Percentiles rank a stretch among this genome's conserved stretches.
Evolutionary conservation across 1,140 invertebrate genomes (phyloP).

Genomic region (Drosophila lini): DNA sequence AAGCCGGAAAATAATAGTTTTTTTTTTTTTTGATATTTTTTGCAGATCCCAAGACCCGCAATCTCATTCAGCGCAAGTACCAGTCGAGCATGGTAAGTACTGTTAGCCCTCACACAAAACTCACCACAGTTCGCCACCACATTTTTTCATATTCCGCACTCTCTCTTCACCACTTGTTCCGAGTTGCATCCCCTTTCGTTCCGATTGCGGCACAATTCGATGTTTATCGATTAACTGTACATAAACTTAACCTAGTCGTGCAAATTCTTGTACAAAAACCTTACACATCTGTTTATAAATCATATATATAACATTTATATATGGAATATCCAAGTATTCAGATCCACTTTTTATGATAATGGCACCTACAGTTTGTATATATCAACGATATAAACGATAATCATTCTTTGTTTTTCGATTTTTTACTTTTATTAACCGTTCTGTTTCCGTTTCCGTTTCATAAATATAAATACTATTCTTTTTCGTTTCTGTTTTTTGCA

Average conservation of each 20-base stretch:
- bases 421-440: conserved; percentile 59
- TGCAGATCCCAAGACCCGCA: conserved; percentile 98
- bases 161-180: conserved; percentile 13
- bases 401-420: conserved; percentile 59
- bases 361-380: conserved; percentile 47
- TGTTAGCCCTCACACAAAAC: neutral
- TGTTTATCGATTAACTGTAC: conserved; percentile 24
- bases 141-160: conserved; percentile 9
- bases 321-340: conserved; percentile 10
- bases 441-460: conserved; percentile 42
- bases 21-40: neutral
- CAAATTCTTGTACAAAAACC: conserved; percentile 45
- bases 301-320: conserved; percentile 15
- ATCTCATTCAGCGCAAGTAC: conserved; percentile 98
- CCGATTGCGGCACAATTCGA: neutral
- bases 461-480: conserved; percentile 30
- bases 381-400: conserved; percentile 39
- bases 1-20: neutral
- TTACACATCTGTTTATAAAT: conserved; percentile 1
- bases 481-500: conserved; percentile 62
- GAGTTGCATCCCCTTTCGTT: conserved; percentile 29
- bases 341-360: conserved; percentile 29
- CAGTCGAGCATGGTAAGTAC: conserved; percentile 98
- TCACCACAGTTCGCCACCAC: conserved; percentile 17
- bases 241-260: conserved; percentile 20